Base-by-base conservation (phyloP, 2,113 vertebrate genomes). In the Phalacrocorax aristotelis region DNA sequence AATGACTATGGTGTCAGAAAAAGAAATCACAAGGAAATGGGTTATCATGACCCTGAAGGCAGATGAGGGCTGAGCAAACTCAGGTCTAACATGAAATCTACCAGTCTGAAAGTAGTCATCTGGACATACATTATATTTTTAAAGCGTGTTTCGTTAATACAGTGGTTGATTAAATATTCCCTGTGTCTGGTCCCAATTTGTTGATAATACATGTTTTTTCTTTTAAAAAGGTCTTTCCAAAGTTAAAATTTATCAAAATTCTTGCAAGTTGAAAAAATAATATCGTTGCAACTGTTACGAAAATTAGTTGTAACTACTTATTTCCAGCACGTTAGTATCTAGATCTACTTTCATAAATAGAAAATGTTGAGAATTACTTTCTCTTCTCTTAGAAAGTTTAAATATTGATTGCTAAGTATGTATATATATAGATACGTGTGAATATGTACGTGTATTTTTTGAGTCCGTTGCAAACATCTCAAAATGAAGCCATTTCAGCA, bases 341-440 rank as follows among this genome's bases (percentile, higher is more conserved):
- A 86, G 23, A 66, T 44, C n/a, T 88, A 4, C 40, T 80, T 85
- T 62, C 22, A 58, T 49, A 75, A 86, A 77, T 78, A 15, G 13
- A 69, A 81, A 60, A 74, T 51, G 15, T 10, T 78, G 18, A 55
- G 18, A 89, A 70, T 70, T 0, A 23, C 11, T 62, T 90, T 76
- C 0, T 72, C 49, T 65, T 65, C 27, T 85, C 29, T 11, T 52
- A 26, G 54, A 18, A 90, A 44, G 13, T 58, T 81, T 70, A 66
- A 92, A n/a, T 81, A 75, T 32, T 58, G 16, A 29, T 70, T 87
- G 32, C 15, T 48, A 46, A 48, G 10, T 30, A 6, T 54, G 9
- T 72, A 2, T 61, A 8, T 60, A 52, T 30, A 42, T 25, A 19
- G 23, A 6, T 29, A 18, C 0, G 0, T 54, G 25, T n/a, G 27